Evolutionary conservation across 2,888 invertebrate species (phyloP).

Genomic region (Chrysopilus asiliformis): DNA sequence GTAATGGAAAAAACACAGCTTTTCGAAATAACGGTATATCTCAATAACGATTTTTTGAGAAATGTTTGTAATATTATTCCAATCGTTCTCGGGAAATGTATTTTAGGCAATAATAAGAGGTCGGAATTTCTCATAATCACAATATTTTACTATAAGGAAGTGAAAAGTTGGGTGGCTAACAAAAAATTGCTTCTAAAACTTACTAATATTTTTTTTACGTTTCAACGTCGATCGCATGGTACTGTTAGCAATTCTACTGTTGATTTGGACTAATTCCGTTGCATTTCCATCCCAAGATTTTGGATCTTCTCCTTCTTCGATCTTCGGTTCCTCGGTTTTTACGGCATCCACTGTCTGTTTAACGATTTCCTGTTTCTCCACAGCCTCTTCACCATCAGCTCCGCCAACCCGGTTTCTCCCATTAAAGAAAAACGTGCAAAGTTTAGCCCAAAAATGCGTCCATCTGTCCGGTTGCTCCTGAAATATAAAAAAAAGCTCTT

Average conservation of each 20-base stretch:
- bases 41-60: too few relatives aligned
- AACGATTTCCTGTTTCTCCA: conserved; percentile 1
- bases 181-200: not conserved
- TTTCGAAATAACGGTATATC: too few relatives aligned
- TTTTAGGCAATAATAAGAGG: too few relatives aligned
- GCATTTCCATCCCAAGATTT: conserved; percentile 15
- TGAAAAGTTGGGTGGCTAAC: too few relatives aligned
- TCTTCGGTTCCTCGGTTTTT: conserved; percentile 19
- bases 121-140: too few relatives aligned
- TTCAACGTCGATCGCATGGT: not conserved
- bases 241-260: conserved; percentile 10
- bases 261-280: conserved; percentile 20
- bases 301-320: too few relatives aligned
- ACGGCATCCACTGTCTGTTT: not conserved
- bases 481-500: not conserved
- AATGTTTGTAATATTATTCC: too few relatives aligned
- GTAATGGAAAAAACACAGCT: too few relatives aligned
- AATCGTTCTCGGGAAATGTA: too few relatives aligned
- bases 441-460: conserved; percentile 24
- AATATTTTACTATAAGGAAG: too few relatives aligned
- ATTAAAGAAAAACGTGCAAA: conserved; percentile 23
- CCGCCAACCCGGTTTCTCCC: conserved; percentile 6
- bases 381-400: not conserved
- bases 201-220: not conserved
- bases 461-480: conserved; percentile 26